Conservation (phyloP, 2,113 vertebrate genomes). For the Urocitellus parryii region DNA sequence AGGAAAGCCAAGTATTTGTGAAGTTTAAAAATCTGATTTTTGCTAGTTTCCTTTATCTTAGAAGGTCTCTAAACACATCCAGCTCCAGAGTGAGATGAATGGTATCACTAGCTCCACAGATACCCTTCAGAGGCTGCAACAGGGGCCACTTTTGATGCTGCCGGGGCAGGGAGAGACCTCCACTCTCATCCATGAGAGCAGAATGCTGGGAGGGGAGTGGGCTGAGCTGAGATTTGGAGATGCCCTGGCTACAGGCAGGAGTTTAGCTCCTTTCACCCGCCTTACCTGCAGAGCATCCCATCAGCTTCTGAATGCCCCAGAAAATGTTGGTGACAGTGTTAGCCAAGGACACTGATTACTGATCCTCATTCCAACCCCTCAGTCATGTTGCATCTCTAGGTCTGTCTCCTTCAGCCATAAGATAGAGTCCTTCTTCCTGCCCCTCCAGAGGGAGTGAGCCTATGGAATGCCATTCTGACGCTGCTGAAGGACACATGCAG, state of each 20-base stretch:
- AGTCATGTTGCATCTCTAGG: neutral
- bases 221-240: neutral
- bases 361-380: neutral
- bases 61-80: neutral
- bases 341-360: neutral
- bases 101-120: neutral
- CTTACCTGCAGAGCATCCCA: neutral
- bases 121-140: neutral
- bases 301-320: neutral
- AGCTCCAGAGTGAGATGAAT: neutral
- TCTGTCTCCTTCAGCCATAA: neutral
- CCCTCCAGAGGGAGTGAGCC: neutral
- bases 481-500: accelerated
- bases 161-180: neutral
- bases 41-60: neutral
- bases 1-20: neutral
- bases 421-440: neutral
- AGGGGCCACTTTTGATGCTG: neutral
- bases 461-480: neutral
- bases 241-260: neutral
- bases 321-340: accelerated
- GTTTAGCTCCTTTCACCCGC: accelerated
- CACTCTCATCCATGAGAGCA: accelerated
- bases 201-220: neutral
- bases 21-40: neutral